Conservation (phyloP, 2,797 vertebrate species). For the Gadopsis bispinosus region DNA sequence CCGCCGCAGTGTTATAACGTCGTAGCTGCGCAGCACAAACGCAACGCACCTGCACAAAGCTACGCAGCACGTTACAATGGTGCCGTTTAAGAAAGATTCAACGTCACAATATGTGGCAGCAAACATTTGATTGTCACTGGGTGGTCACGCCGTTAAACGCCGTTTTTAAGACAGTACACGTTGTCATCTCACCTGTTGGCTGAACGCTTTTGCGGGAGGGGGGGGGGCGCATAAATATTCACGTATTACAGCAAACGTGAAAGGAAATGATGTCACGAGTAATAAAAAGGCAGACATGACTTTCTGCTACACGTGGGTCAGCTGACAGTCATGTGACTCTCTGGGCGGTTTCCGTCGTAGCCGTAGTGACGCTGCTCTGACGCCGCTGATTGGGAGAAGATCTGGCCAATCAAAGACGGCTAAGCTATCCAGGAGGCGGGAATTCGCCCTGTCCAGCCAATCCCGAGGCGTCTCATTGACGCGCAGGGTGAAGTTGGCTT, state of each 20-base stretch:
- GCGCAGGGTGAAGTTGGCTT: neutral
- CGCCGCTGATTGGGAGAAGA: constrained; percentile 61
- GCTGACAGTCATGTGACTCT: constrained; percentile 73
- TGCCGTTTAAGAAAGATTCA: too few species aligned
- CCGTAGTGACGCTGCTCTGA: constrained; percentile 65
- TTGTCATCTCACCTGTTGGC: constrained; percentile 6
- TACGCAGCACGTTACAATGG: too few species aligned
- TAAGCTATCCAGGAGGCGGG: constrained; percentile 47
- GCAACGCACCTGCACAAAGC: too few species aligned
- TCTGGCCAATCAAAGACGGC: constrained; percentile 59
- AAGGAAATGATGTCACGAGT: neutral
- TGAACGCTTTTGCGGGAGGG: neutral
- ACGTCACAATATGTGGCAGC: neutral
- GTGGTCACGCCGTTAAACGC: neutral
- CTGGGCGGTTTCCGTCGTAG: constrained; percentile 47
- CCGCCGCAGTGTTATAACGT: neutral
- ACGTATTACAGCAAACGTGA: neutral
- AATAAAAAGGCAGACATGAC: too few species aligned
- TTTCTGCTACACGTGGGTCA: constrained; percentile 25
- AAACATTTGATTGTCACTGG: neutral
- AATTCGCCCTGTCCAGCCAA: neutral
- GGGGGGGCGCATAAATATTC: neutral
- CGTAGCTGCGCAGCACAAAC: neutral
- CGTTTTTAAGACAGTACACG: neutral
- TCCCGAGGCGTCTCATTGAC: constrained; percentile 47